Base-by-base conservation (phyloP, 2,113 vertebrate genomes). In the Oryzias javanicus region DNA sequence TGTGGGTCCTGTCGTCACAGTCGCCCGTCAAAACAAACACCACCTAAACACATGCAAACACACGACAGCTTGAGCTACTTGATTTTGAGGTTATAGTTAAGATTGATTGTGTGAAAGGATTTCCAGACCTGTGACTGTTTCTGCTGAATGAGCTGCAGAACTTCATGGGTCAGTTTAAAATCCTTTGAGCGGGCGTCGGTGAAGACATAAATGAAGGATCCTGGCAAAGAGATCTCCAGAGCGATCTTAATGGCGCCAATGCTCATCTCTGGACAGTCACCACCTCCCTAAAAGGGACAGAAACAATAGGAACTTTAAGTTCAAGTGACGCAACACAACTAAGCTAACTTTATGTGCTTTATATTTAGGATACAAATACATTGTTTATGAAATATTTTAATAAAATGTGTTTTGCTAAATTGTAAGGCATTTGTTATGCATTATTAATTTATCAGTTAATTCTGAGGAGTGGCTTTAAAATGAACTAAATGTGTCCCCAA, bases 181-280 rank as follows among this genome's bases (percentile, higher is more conserved):
- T 99, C 97, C 89, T 99, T 99, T 35, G 97, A 99, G 4, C 97
- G 92, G 1, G 97, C 97, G 40, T 99, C 97, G 4, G 97, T 99
- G 74, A 99, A 99, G 16, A 99, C 97, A 3, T 99, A 99, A 84
- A 99, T 96, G 77, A 93, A 98, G 51, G 97, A 99, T 49, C 95
- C 97, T 1, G 97, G 96, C 54, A 97, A 87, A 25, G 97, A 99
- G 73, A 99, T 99, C 82, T 99, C 97, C 75, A 99, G 80, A 64
- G 97, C 97, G 0, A 98, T 98, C 87, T 99, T 99, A 76, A 99
- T 99, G 71, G 97, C 97, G 17, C 96, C 95, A 0, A 99, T 93
- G 83, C 97, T 99, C 97, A 99, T 99, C 90, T 99, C 97, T 17
- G 97, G 97, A 87, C 97, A 99, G 73, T 99, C 97, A 13, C 97